Evolutionary conservation across 2,797 vertebrate species (phyloP), one percentile per base, ranked within the genome.

Genomic region (Vespertilio murinus): DNA sequence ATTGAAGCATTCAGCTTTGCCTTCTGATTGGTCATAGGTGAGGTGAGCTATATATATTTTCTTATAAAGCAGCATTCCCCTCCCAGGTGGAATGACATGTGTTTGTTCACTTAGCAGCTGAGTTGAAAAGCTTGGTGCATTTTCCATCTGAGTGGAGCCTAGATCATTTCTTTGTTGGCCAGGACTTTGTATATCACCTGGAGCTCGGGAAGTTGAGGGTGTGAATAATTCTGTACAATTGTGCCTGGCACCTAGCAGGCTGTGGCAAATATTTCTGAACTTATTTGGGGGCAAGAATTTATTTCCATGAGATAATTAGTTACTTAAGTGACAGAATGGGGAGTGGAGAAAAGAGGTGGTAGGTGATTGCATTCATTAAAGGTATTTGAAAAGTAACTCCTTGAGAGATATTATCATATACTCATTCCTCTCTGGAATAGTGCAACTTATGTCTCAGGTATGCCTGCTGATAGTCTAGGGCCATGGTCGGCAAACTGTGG

Each of bases 261-360:
- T 35, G 17, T 17, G 14, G 25, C 2, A 38, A n/a, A n/a, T 61
- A 13, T 7, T 54, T 89, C 64, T 88, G 35, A 23, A 22, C 16
- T 75, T 33, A 13, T n/a, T 80, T 65, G 75, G 38, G 30, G 30
- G 33, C 23, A 14, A 38, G 65, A 40, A 35, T 65, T 20, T 22
- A 8, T 52, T 90, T 49, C 22, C 20, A 61, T 30, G 61, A 77
- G 90, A 81, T n/a, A 70, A 23, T 17, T 82, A 77, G 87, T 45
- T 84, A 69, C 25, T 47, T 81, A 77, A 79, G 42, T 18, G 42
- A 61, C 12, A 14, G 10, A 20, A 11, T 64, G 12, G 11, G 38
- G 42, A 47, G 6, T 56, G 9, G 40, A 83, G 35, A 65, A 67
- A 64, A 88, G 88, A 71, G n/a, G 9, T 25, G 3, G 18, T 30